phyloP scores from a whole-genome alignment of 2,888 invertebrate genomes.

The Lasioglossum figueresi region DNA sequence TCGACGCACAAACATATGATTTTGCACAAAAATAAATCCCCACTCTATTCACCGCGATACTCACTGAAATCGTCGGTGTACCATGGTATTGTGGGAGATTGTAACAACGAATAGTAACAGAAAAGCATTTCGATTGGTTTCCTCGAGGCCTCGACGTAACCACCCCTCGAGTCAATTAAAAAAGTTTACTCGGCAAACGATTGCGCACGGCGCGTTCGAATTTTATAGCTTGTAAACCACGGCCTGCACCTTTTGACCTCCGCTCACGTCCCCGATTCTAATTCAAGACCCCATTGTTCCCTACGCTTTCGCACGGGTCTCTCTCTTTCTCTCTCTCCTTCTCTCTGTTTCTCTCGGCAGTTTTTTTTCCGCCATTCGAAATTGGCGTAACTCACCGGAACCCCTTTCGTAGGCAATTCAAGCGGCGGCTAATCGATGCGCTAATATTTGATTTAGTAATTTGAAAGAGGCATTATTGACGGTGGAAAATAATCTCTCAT shows the following conservation, averaged over 20 bases:
- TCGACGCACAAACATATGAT: too few species aligned
- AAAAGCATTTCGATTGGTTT: conserved; percentile 44
- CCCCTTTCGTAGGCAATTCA: background rate
- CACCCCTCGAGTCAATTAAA: conserved; percentile 63
- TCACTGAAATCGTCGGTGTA: background rate
- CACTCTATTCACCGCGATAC: too few species aligned
- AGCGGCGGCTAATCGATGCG: background rate
- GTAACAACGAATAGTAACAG: conserved; percentile 32
- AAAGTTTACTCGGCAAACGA: conserved; percentile 67
- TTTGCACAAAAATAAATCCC: too few species aligned
- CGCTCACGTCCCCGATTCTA: conserved; percentile 48
- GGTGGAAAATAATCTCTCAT: background rate
- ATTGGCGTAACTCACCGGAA: conserved; percentile 4
- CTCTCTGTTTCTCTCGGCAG: background rate
- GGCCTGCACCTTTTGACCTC: conserved; percentile 39
- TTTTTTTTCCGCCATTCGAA: background rate
- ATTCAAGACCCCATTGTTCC: conserved; percentile 57
- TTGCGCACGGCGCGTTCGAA: conserved; percentile 59
- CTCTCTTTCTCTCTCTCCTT: background rate
- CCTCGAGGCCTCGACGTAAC: conserved; percentile 41
- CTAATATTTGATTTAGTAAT: conserved; percentile 48
- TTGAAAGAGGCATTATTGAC: conserved; percentile 37
- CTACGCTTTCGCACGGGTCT: background rate
- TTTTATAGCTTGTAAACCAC: conserved; percentile 52
- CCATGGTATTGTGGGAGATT: conserved; percentile 5